These are phyloP conservation scores for Leucophora obtusa DNA, from an alignment of 2,888 invertebrate genomes.

Conservation along the genomic window DNA sequence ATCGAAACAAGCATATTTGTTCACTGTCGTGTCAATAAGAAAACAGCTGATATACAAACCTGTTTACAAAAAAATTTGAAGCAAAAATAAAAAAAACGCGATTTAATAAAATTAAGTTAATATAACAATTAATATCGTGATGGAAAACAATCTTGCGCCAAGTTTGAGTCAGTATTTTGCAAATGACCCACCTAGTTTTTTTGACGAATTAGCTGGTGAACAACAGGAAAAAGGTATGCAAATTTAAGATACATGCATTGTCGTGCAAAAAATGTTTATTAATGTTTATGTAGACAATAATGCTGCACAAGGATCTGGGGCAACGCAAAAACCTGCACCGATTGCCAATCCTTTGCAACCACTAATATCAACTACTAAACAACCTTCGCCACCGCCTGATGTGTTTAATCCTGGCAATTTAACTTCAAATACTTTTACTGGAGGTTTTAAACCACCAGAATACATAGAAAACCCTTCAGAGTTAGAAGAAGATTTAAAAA, in stretches of 20 bases:
- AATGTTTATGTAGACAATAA: slow-evolving; percentile 15
- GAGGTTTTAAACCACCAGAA: slow-evolving; percentile 75
- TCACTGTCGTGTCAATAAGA: no score
- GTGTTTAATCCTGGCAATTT: slow-evolving; percentile 55
- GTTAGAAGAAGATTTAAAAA: slow-evolving; percentile 73
- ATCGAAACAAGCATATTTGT: no score
- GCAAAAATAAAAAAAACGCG: not conserved
- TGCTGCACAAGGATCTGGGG: slow-evolving; percentile 3
- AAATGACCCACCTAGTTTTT: slow-evolving; percentile 78
- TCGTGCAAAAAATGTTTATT: not conserved
- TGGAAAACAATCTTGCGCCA: slow-evolving; percentile 47
- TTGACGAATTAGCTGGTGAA: slow-evolving; percentile 74
- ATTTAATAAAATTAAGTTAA: not conserved
- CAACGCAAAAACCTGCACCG: slow-evolving; percentile 8
- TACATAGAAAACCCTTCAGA: slow-evolving; percentile 72
- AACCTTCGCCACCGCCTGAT: not conserved
- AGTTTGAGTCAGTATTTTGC: slow-evolving; percentile 78
- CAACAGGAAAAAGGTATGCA: slow-evolving; percentile 35
- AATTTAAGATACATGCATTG: no score
- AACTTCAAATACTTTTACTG: slow-evolving; percentile 72
- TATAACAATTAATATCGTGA: not conserved
- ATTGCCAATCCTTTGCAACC: slow-evolving; percentile 33
- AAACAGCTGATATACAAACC: no score
- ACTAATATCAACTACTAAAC: not conserved
- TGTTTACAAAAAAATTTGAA: not conserved